phyloP scores from a whole-genome alignment of 2,888 invertebrate genomes.

The Xestia rhomboidea region DNA sequence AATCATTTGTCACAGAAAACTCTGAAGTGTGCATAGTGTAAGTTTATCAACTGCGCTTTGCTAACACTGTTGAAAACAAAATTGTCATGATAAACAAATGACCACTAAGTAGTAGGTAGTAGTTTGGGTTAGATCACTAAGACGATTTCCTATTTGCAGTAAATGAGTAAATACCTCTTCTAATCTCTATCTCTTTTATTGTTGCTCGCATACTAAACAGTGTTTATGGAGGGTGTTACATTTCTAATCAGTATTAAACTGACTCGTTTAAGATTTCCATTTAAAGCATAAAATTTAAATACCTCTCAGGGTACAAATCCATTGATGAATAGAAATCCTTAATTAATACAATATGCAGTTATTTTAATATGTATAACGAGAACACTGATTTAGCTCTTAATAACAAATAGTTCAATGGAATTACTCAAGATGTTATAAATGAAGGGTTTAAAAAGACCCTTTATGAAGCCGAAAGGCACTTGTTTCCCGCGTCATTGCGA shows the following conservation, averaged over 20 bases:
- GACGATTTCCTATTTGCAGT: not conserved
- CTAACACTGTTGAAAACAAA: not conserved
- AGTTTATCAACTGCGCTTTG: not conserved
- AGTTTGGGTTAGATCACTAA: too few species aligned
- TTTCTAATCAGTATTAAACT: conserved; percentile 16
- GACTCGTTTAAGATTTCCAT: not conserved
- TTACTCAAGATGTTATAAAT: not conserved
- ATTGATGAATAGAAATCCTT: not conserved
- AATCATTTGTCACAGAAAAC: not conserved
- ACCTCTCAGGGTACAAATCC: not conserved
- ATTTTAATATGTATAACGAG: not conserved
- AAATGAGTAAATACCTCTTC: conserved; percentile 7
- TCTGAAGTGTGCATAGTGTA: not conserved
- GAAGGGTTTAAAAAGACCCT: too few species aligned
- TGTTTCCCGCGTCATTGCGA: too few species aligned
- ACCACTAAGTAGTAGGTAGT: too few species aligned
- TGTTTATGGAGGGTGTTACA: not conserved
- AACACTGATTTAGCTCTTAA: not conserved
- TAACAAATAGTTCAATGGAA: not conserved
- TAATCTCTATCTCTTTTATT: not conserved
- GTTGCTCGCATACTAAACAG: not conserved
- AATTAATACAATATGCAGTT: not conserved
- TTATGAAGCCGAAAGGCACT: too few species aligned
- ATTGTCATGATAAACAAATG: not conserved
- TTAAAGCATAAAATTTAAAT: not conserved